A percentile compares a stretch with the other conserved stretches of the same genome.
phyloP scores from a whole-genome alignment of 1,140 invertebrate genomes.

The Oryctes rhinoceros region DNA sequence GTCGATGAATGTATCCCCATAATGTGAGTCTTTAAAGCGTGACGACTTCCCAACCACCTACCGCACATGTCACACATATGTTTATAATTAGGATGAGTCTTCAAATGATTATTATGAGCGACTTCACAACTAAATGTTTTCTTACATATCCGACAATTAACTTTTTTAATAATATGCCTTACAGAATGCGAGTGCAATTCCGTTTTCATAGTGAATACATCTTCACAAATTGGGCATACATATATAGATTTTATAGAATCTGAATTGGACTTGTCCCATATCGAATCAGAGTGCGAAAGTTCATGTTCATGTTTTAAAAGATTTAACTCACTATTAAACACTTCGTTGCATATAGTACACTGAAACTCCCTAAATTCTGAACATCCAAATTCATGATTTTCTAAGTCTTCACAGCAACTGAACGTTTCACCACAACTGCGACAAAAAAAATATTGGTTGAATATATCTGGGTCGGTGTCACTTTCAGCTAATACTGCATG shows the following conservation, averaged over 20 bases:
- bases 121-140: conserved; percentile 42
- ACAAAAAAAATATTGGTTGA: conserved; percentile 41
- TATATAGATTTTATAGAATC: conserved; percentile 6
- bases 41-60: conserved; percentile 39
- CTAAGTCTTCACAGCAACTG: conserved; percentile 27
- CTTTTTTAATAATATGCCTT: conserved; percentile 41
- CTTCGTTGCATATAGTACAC: conserved; percentile 9
- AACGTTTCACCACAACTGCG: conserved; percentile 41
- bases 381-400: conserved; percentile 30
- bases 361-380: background rate
- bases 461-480: conserved; percentile 36
- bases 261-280: background rate
- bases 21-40: conserved; percentile 43
- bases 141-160: conserved; percentile 39
- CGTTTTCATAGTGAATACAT: conserved; percentile 30
- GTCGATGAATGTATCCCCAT: conserved; percentile 40
- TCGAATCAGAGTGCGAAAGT: background rate
- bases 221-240: conserved; percentile 40
- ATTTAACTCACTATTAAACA: conserved; percentile 36
- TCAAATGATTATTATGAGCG: conserved; percentile 38
- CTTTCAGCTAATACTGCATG: conserved; percentile 33
- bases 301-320: conserved; percentile 41
- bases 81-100: conserved; percentile 39
- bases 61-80: conserved; percentile 42
- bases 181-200: conserved; percentile 37